Evolutionary conservation across 2,113 vertebrate genomes (phyloP).

Genomic region (Heloderma charlesbogerti): DNA sequence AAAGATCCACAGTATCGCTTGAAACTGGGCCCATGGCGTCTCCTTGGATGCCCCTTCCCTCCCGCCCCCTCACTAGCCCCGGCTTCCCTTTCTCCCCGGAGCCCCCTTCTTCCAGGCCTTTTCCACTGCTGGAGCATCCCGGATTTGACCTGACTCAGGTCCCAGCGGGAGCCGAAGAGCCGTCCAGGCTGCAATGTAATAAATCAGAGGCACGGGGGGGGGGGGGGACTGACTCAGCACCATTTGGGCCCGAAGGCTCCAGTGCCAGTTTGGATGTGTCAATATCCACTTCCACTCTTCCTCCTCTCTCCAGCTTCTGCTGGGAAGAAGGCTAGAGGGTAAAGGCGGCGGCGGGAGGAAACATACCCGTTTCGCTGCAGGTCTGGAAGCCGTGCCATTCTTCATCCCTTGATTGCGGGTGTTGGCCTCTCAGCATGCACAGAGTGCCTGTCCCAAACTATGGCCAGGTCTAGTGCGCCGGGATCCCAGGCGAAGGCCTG

Average conservation of each 20-base stretch:
- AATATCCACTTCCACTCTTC: too few relatives aligned
- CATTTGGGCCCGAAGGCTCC: neutral
- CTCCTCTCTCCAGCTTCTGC: neutral
- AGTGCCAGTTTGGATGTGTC: neutral
- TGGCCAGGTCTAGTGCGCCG: too few relatives aligned
- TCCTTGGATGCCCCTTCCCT: too few relatives aligned
- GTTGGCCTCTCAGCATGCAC: neutral
- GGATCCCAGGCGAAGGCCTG: neutral
- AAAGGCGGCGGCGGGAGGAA: neutral
- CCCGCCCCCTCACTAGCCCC: neutral
- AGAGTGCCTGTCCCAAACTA: neutral
- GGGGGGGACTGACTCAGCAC: neutral
- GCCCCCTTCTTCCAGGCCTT: slow-evolving; percentile 26
- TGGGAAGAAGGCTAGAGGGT: neutral
- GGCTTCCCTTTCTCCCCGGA: slow-evolving; percentile 7
- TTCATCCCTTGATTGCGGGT: neutral
- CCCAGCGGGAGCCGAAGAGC: neutral
- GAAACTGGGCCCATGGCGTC: neutral
- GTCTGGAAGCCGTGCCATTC: neutral
- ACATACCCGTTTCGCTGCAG: neutral
- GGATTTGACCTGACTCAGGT: slow-evolving; percentile 18
- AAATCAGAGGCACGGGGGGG: neutral
- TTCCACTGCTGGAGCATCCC: neutral
- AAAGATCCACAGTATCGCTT: neutral
- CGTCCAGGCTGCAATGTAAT: neutral